A percentile compares a stretch with the other conserved stretches of the same genome.
Conservation (phyloP, 2,113 vertebrate species). For the Chloropsis hardwickii region DNA sequence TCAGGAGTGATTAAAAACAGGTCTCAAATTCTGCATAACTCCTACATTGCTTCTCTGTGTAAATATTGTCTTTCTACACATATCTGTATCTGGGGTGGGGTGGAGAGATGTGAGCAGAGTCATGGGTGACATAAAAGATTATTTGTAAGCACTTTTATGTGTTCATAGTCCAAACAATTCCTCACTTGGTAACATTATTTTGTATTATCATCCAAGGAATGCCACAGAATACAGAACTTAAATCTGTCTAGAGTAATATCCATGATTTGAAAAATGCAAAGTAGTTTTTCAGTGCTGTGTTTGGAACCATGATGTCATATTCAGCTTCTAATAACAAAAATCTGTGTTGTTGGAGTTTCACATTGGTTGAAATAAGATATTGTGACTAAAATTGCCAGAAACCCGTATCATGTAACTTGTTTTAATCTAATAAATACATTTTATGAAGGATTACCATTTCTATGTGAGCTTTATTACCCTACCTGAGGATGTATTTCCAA, state of each 20-base stretch:
- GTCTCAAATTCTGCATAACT: not conserved
- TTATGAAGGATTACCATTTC: not conserved
- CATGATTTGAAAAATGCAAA: not conserved
- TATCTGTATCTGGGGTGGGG: not conserved
- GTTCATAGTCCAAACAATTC: not conserved
- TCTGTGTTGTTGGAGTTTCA: not conserved
- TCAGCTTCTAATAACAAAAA: not conserved
- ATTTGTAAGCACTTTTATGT: not conserved
- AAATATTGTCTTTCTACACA: not conserved
- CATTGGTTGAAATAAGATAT: not conserved
- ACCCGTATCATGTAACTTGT: accelerated
- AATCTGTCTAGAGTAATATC: not conserved
- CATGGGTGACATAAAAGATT: not conserved
- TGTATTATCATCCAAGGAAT: not conserved
- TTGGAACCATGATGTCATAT: not conserved
- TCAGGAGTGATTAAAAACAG: not conserved
- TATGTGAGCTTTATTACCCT: not conserved
- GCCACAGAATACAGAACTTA: not conserved
- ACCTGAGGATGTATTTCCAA: not conserved
- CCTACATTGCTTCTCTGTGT: not conserved
- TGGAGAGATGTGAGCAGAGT: not conserved
- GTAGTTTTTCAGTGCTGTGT: not conserved
- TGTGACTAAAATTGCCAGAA: not conserved
- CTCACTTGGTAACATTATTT: not conserved
- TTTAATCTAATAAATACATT: not conserved